phyloP scores from a whole-genome alignment of 1,140 invertebrate genomes.

The Pseudomyrmex sp. region DNA sequence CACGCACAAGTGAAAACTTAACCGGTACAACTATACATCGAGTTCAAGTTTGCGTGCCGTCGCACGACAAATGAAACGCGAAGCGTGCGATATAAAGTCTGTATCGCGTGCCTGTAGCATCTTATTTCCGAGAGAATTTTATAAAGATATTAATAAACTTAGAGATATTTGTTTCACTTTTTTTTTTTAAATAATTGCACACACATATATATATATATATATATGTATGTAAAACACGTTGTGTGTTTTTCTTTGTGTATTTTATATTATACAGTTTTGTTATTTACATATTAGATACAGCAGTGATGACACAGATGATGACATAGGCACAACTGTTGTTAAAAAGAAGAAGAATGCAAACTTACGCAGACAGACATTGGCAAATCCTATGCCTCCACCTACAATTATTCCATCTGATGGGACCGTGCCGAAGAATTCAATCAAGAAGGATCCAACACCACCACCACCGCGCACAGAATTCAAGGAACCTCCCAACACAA shows the following conservation, averaged over 20 bases:
- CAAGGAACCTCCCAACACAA: constrained; percentile 59
- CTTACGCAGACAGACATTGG: constrained; percentile 80
- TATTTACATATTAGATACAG: constrained; percentile 77
- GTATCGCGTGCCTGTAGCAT: not conserved
- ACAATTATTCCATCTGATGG: constrained; percentile 51
- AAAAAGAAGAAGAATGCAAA: constrained; percentile 79
- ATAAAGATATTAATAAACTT: not conserved
- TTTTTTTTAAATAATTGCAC: not conserved
- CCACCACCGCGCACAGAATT: constrained; percentile 69
- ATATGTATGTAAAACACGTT: not conserved
- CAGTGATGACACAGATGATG: constrained; percentile 83
- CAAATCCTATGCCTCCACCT: constrained; percentile 84
- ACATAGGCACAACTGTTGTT: constrained; percentile 64
- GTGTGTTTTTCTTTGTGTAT: not conserved
- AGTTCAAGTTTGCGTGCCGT: not conserved
- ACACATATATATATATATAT: not conserved
- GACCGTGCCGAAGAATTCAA: constrained; percentile 67
- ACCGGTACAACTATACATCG: not conserved
- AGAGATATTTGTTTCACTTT: constrained; percentile 11
- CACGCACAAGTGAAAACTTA: not conserved
- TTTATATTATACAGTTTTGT: no score
- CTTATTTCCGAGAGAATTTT: not conserved
- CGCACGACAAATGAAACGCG: not conserved
- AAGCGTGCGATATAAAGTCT: not conserved
- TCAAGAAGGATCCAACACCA: constrained; percentile 70